Evolutionary conservation across 2,797 vertebrate species (phyloP).

Genomic region (Bryconaethiops microstoma): DNA sequence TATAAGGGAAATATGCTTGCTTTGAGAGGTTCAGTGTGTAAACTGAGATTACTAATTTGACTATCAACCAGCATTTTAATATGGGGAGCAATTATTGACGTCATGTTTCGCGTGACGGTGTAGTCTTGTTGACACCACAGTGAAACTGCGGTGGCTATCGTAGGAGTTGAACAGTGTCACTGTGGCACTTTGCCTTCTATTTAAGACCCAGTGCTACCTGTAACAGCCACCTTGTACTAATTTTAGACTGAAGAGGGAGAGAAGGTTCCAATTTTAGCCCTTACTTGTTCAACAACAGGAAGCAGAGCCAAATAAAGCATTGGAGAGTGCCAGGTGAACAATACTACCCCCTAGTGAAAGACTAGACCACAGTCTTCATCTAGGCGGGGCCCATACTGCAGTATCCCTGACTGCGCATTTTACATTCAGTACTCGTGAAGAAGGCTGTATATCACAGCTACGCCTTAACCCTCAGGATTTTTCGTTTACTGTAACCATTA

Average conservation of each 20-base stretch:
- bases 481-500: background rate
- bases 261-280: slow-evolving; percentile 79
- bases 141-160: background rate
- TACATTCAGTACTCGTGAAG: background rate
- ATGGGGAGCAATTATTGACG: background rate
- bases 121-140: background rate
- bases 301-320: slow-evolving; percentile 69
- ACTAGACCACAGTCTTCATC: background rate
- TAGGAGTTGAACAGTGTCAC: slow-evolving; percentile 23
- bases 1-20: background rate
- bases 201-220: slow-evolving; percentile 29
- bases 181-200: slow-evolving; percentile 51
- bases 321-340: slow-evolving; percentile 27
- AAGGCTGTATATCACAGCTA: slow-evolving; percentile 16
- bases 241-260: slow-evolving; percentile 70
- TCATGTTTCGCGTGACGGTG: slow-evolving; percentile 9
- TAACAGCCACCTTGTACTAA: slow-evolving; percentile 64
- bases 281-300: slow-evolving; percentile 81
- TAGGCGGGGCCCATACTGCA: slow-evolving; percentile 32
- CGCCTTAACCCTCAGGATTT: background rate
- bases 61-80: background rate
- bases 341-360: slow-evolving; percentile 37
- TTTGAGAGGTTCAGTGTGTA: background rate
- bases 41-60: background rate
- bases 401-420: slow-evolving; percentile 9